Base-by-base conservation (phyloP, 64 coral and sea anemone species). In the Montipora foliosa region DNA sequence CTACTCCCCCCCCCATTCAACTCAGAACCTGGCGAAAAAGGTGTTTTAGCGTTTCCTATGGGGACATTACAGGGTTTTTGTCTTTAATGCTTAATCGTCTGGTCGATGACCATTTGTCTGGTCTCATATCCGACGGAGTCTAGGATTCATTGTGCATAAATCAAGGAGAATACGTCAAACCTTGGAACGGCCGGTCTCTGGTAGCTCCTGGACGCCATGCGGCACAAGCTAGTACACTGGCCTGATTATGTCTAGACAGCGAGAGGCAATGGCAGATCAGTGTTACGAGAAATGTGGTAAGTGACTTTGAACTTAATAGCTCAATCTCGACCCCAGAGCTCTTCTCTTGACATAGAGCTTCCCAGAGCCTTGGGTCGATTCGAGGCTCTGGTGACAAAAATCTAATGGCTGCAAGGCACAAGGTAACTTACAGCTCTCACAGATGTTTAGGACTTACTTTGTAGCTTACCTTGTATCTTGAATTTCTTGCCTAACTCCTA, bases 1-100 rank as follows among this genome's bases (percentile, higher is more conserved):
- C 73, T 93, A 79, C 44, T 47, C n/a, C n/a, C n/a, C n/a, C n/a
- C n/a, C n/a, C n/a, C 74, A 51, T 93, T 87, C 82, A 93, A 93
- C 10, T 58, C 82, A 0, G 70, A 9, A 13, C 58, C 24, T 17
- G 81, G 58, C 8, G 60, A 83, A 29, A 29, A 7, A 83, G 29
- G 14, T 83, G 44, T 45, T 47, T 47, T 44, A 66, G 67, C 2
- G 81, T 60, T 5, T 47, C 29, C 48, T 19, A 67, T n/a, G 44
- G 81, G 12, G 60, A 83, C 44, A 6, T 47, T 0, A 45, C 37
- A 17, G 25, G 25, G 0, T 60, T 44, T 4, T 60, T 83, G 60
- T 67, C 16, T 8, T 0, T 67, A 29, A 46, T 67, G 25, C 15
- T 83, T 9, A 6, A 83, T 16, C 58, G 67, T 2, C 2, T 16